These are phyloP conservation scores for Eumaeus atala DNA, from an alignment of 1,140 invertebrate species.

Conservation along the genomic window DNA sequence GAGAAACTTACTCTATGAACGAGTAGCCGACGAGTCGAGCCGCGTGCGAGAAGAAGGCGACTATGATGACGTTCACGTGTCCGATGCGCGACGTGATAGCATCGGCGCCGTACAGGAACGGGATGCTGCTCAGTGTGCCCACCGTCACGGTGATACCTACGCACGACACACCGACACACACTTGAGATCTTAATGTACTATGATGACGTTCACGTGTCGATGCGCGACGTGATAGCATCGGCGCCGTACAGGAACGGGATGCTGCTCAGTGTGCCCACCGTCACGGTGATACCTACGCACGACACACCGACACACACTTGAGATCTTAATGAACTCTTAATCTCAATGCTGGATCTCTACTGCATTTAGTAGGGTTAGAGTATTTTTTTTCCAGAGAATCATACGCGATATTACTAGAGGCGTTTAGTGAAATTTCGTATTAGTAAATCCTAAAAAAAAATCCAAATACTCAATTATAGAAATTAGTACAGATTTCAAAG, in stretches of 20 bases:
- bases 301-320: too few relatives aligned
- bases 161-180: too few relatives aligned
- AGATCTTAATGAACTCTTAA: too few relatives aligned
- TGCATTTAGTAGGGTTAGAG: too few relatives aligned
- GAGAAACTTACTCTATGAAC: constrained; percentile 82
- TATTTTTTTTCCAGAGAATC: too few relatives aligned
- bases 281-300: constrained; percentile 81
- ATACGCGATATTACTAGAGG: too few relatives aligned
- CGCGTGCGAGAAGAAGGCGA: constrained; percentile 87
- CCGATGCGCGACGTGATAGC: constrained; percentile 86
- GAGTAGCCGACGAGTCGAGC: constrained; percentile 87
- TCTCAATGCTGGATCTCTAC: neutral
- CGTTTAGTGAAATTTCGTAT: too few relatives aligned
- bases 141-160: constrained; percentile 86
- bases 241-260: constrained; percentile 87
- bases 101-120: constrained; percentile 87
- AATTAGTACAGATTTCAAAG: too few relatives aligned
- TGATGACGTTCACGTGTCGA: constrained; percentile 87
- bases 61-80: constrained; percentile 86
- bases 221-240: constrained; percentile 84
- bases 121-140: constrained; percentile 85
- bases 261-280: constrained; percentile 85
- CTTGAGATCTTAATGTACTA: constrained; percentile 71
- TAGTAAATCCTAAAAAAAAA: too few relatives aligned
- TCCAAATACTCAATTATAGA: too few relatives aligned